Base-by-base conservation (phyloP, 2,113 vertebrate genomes). In the Lophius piscatorius region DNA sequence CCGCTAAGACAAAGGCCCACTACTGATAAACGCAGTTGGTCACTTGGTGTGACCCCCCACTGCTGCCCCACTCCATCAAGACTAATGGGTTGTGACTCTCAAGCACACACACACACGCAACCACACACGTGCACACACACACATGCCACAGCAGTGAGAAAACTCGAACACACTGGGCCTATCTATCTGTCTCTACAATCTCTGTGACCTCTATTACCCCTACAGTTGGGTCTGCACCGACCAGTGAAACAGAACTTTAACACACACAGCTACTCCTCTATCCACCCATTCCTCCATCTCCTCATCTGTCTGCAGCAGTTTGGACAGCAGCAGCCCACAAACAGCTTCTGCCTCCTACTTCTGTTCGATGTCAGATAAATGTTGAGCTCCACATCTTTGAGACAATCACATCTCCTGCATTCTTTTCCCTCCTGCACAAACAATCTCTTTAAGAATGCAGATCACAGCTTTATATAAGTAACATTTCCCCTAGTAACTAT, bases 21-120 rank as follows among this genome's bases (percentile, higher is more conserved):
- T 44, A 36, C 44, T 69, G 48, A 46, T 47, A 69, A 78, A 63
- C 62, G 36, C 63, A 52, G 48, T 45, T 42, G 39, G 20, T 47
- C 51, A 70, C 50, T 26, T 16, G 20, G 35, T 58, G 42, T 44
- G 74, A 68, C 57, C 63, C 63, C 66, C 60, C n/a, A 12, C 69
- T 64, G 61, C 64, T 78, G 22, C 49, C 68, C 54, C 52, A 52
- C 72, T 77, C 76, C 51, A 73, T 86, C 80, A 88, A 44, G 47
- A 78, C 64, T 88, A 88, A 87, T 88, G 84, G 67, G 35, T 62
- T 82, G 65, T 69, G 84, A 83, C 69, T 74, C 55, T 40, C 55
- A 52, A 66, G 16, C 51, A 23, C 34, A 8, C 33, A 21, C 23
- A 24, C 18, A 39, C 29, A 31, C 35, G 29, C 33, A 54, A 20